Evolutionary conservation across 2,797 vertebrate species (phyloP).

Genomic region (Oryzias dopingdopingensis): DNA sequence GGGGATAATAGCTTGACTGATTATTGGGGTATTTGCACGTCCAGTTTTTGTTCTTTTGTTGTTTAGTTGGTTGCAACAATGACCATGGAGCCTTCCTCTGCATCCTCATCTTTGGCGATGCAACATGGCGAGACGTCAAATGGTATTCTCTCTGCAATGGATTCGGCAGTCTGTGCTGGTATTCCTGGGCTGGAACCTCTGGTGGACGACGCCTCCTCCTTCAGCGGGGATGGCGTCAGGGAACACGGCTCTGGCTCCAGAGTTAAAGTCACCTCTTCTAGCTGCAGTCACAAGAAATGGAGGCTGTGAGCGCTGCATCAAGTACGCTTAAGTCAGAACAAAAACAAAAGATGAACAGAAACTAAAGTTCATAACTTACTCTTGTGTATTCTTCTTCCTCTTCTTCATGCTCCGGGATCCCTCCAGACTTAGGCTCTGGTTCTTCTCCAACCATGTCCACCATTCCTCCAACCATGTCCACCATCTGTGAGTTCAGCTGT

Average conservation of each 20-base stretch:
- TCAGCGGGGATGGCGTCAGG: conserved; percentile 75
- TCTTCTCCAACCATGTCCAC: conserved; percentile 76
- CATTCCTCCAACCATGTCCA: conserved; percentile 73
- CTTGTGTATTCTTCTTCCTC: conserved; percentile 74
- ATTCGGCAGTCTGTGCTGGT: conserved; percentile 49
- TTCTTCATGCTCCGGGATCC: conserved; percentile 75
- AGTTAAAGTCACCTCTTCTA: conserved; percentile 87
- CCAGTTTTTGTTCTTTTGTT: conserved; percentile 15
- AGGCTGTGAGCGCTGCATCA: neutral
- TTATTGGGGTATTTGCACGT: conserved; percentile 64
- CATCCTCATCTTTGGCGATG: conserved; percentile 83
- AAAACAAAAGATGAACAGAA: neutral
- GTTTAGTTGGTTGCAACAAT: conserved; percentile 71
- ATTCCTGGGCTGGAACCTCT: conserved; percentile 73
- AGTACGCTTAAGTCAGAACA: neutral
- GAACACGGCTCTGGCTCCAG: conserved; percentile 85
- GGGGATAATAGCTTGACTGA: conserved; percentile 67
- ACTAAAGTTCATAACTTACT: conserved; percentile 34
- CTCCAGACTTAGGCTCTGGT: conserved; percentile 76
- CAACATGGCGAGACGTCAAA: conserved; percentile 89
- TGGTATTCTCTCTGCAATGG: conserved; percentile 70
- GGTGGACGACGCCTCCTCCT: conserved; percentile 78
- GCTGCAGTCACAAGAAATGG: conserved; percentile 49
- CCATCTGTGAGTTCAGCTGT: conserved; percentile 78
- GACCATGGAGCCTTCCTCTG: conserved; percentile 61